phyloP scores from a whole-genome alignment of 2,888 invertebrate species.

The Nomada hirtipes region DNA sequence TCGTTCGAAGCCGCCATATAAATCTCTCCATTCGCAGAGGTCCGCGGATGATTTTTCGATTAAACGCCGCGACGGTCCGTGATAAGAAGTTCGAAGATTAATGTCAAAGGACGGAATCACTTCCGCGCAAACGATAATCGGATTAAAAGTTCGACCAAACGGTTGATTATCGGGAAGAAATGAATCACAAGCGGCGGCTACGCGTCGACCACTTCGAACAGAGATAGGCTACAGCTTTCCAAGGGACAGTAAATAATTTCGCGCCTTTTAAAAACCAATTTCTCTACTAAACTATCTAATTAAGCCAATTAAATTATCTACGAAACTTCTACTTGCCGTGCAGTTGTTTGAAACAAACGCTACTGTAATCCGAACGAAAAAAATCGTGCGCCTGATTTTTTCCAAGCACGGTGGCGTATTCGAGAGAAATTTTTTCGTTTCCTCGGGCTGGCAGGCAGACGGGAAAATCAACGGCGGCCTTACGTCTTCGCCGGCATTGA shows the following conservation, averaged over 20 bases:
- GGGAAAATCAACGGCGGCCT: constrained; percentile 60
- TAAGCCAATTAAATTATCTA: neutral
- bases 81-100: constrained; percentile 65
- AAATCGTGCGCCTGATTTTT: constrained; percentile 4
- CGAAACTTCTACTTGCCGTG: neutral
- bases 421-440: constrained; percentile 24
- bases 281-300: too few relatives aligned
- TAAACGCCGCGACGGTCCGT: constrained; percentile 35
- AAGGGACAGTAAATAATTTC: neutral
- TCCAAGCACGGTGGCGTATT: neutral
- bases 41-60: constrained; percentile 43
- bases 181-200: constrained; percentile 43
- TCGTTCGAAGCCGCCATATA: constrained; percentile 42
- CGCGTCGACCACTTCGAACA: neutral
- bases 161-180: constrained; percentile 46
- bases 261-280: neutral
- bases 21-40: constrained; percentile 24
- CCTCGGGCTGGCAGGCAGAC: neutral
- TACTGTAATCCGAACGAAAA: neutral
- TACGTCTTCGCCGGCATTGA: constrained; percentile 71
- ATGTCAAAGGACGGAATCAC: constrained; percentile 51
- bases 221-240: neutral
- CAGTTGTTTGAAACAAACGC: neutral
- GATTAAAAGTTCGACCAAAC: constrained; percentile 62
- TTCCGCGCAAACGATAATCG: constrained; percentile 56